A percentile compares a stretch with the other conserved stretches of the same genome.
These are phyloP conservation scores for Bubo bubo DNA, from an alignment of 2,113 vertebrate species.

Conservation along the genomic window DNA sequence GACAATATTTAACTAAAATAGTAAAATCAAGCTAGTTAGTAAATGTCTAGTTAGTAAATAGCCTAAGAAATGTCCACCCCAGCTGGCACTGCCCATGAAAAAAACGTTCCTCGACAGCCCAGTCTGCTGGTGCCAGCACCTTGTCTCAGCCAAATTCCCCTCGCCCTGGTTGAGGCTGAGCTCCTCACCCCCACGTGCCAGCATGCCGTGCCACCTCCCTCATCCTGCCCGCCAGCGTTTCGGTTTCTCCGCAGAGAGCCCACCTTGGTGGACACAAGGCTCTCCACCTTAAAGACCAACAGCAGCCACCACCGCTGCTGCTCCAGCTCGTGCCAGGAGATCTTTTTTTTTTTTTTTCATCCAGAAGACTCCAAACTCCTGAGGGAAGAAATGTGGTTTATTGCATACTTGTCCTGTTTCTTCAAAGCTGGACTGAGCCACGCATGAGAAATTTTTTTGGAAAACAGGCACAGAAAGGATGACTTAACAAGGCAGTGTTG, in stretches of 20 bases:
- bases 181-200: accelerated
- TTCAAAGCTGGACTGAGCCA: not conserved
- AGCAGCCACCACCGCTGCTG: accelerated
- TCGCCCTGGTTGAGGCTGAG: not conserved
- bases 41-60: not conserved
- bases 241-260: accelerated
- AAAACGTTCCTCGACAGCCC: not conserved
- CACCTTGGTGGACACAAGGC: not conserved
- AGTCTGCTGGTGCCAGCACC: not conserved
- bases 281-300: not conserved
- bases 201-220: not conserved
- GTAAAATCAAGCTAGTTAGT: not conserved
- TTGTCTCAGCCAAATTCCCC: not conserved
- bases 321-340: not conserved
- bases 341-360: not conserved
- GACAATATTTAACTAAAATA: not conserved
- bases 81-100: not conserved
- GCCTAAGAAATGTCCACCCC: not conserved
- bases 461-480: not conserved
- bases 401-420: not conserved
- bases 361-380: not conserved
- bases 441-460: not conserved
- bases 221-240: not conserved
- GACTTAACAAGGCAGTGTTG: not conserved
- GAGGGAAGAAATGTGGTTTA: constrained; percentile 15